These are phyloP conservation scores for Drosophila stalkeri DNA, from an alignment of 2,888 invertebrate genomes.

Conservation along the genomic window DNA sequence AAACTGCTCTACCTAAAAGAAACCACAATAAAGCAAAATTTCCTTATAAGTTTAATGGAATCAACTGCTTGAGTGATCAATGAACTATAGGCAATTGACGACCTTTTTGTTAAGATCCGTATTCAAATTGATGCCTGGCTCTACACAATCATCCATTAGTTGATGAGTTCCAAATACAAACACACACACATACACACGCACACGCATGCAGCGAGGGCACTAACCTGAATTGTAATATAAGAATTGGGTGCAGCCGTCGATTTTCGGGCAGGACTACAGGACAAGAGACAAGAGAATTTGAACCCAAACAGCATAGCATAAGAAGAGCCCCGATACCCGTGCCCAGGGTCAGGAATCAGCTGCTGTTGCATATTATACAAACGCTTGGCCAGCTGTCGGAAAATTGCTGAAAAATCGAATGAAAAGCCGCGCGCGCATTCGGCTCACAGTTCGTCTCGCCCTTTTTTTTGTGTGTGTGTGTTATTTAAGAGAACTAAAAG, in stretches of 20 bases:
- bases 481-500: slow-evolving; percentile 17
- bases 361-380: slow-evolving; percentile 53
- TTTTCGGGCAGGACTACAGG: slow-evolving; percentile 12
- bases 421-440: slow-evolving; percentile 69
- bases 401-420: slow-evolving; percentile 75
- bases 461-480: slow-evolving; percentile 30
- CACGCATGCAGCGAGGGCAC: slow-evolving; percentile 58
- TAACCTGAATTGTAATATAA: slow-evolving; percentile 71
- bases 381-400: slow-evolving; percentile 74
- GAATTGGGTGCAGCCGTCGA: slow-evolving; percentile 68
- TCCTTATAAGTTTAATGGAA: slow-evolving; percentile 53
- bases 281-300: slow-evolving; percentile 6
- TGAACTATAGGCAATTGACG: slow-evolving; percentile 36
- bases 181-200: slow-evolving; percentile 23
- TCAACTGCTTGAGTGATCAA: slow-evolving; percentile 65
- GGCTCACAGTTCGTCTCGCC: slow-evolving; percentile 36
- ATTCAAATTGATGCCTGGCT: slow-evolving; percentile 58
- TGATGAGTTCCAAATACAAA: slow-evolving; percentile 64
- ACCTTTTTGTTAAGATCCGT: slow-evolving; percentile 23
- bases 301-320: slow-evolving; percentile 23
- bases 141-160: slow-evolving; percentile 57
- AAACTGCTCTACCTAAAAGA: slow-evolving; percentile 9
- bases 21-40: slow-evolving; percentile 39
- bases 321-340: slow-evolving; percentile 33
- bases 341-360: slow-evolving; percentile 73